Percentiles rank a stretch among this genome's conserved stretches.
phyloP scores from a whole-genome alignment of 2,888 invertebrate species.

The Andricus quercusramuli region DNA sequence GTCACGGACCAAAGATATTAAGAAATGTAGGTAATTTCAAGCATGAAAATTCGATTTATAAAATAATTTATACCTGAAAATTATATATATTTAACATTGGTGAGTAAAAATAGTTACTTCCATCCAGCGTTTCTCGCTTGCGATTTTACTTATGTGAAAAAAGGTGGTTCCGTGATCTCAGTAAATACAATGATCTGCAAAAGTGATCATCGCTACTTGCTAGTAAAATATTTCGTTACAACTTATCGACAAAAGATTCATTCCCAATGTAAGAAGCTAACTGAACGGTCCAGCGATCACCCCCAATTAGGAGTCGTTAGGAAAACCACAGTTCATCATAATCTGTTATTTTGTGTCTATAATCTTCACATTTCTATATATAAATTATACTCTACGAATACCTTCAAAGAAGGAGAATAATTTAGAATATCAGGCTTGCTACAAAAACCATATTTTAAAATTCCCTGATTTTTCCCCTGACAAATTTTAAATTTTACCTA shows the following conservation, averaged over 20 bases:
- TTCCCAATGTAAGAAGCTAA: not conserved
- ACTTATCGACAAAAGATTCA: not conserved
- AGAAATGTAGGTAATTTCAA: too few species aligned
- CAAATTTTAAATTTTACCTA: too few species aligned
- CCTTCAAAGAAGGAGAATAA: not conserved
- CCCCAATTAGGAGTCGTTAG: not conserved
- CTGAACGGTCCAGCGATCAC: not conserved
- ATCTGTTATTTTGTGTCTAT: not conserved
- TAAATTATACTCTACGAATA: not conserved
- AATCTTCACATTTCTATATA: not conserved
- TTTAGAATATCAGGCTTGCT: not conserved
- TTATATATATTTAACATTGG: not conserved
- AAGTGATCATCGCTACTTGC: not conserved
- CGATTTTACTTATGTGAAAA: not conserved
- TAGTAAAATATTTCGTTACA: not conserved
- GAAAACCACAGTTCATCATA: not conserved
- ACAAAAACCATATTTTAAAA: too few species aligned
- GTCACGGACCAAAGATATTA: too few species aligned
- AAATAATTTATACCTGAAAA: not conserved
- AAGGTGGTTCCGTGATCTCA: not conserved
- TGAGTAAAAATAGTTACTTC: not conserved
- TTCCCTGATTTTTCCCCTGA: too few species aligned
- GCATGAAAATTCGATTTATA: not conserved
- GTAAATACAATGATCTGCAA: not conserved
- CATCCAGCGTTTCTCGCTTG: not conserved